Percentiles rank a stretch among this genome's conserved stretches.
phyloP scores from a whole-genome alignment of 2,113 vertebrate genomes.

The Narcine bancroftii region DNA sequence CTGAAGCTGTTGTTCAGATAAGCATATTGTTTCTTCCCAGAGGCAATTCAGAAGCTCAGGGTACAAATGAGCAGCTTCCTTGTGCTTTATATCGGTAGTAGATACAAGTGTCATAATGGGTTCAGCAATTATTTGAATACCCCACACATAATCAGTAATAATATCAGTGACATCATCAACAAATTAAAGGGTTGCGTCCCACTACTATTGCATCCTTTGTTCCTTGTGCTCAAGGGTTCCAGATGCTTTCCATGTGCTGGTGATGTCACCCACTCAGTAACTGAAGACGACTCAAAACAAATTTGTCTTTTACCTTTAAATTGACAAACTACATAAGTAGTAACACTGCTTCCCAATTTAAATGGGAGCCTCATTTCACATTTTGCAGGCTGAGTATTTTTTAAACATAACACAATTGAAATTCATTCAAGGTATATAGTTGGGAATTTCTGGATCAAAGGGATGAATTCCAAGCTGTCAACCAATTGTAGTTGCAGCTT shows the following conservation, averaged over 20 bases:
- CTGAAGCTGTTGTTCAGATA: conserved; percentile 32
- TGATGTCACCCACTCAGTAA: conserved; percentile 35
- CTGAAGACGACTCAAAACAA: background rate
- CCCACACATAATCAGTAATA: conserved; percentile 31
- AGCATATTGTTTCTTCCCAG: conserved; percentile 37
- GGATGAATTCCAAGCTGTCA: background rate
- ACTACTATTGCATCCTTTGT: conserved; percentile 15
- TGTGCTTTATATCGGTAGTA: conserved; percentile 20
- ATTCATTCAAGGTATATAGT: background rate
- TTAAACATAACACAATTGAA: background rate
- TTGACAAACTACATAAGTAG: background rate
- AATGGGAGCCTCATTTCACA: background rate
- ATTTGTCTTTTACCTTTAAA: conserved; percentile 29
- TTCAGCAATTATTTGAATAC: conserved; percentile 37
- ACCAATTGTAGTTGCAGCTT: background rate
- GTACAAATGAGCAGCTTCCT: conserved; percentile 33
- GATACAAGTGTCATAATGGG: conserved; percentile 36
- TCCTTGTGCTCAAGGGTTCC: conserved; percentile 10
- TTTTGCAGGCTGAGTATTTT: conserved; percentile 15
- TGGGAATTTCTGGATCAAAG: background rate
- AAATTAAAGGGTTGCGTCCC: conserved; percentile 36
- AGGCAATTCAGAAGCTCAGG: conserved; percentile 15
- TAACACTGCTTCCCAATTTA: background rate
- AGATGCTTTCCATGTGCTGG: conserved; percentile 30
- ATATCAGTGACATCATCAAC: conserved; percentile 36